These are phyloP conservation scores for Syrphus vitripennis DNA, from an alignment of 2,888 invertebrate genomes.

Conservation along the genomic window DNA sequence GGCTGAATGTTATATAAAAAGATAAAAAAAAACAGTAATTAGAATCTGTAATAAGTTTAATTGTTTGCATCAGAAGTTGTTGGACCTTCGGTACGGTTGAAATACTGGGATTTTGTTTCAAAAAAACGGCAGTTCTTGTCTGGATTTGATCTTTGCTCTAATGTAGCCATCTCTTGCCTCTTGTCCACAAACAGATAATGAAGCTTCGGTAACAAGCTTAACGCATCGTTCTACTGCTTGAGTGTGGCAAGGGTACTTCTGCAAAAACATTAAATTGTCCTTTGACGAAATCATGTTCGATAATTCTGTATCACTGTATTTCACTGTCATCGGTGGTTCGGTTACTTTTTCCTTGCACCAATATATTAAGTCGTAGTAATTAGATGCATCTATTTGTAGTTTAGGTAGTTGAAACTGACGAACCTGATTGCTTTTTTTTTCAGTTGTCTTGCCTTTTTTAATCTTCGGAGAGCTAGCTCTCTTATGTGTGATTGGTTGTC, in stretches of 20 bases:
- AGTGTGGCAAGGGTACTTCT: constrained; percentile 11
- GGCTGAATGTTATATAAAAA: neutral
- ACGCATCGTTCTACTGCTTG: constrained; percentile 40
- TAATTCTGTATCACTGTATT: neutral
- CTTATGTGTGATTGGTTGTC: constrained; percentile 7
- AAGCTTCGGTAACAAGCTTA: constrained; percentile 44
- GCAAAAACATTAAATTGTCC: constrained; percentile 8
- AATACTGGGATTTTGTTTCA: neutral
- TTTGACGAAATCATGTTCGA: neutral
- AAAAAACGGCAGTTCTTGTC: neutral
- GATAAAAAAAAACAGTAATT: neutral
- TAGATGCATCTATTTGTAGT: constrained; percentile 29
- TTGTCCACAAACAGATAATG: constrained; percentile 34
- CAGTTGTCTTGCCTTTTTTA: constrained; percentile 1
- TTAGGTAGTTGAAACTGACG: constrained; percentile 27
- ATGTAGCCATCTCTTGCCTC: constrained; percentile 45
- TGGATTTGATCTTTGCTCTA: neutral
- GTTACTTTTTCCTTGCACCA: constrained; percentile 34
- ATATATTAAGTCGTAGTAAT: constrained; percentile 49
- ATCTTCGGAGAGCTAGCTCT: constrained; percentile 13
- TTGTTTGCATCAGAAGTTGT: neutral
- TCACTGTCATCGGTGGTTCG: constrained; percentile 8
- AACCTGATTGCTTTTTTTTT: neutral
- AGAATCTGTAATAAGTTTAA: neutral
- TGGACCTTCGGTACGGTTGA: neutral